Evolutionary conservation across 2,888 invertebrate species (phyloP), one percentile per base, ranked within the genome.

Genomic region (Blomia tropicalis): DNA sequence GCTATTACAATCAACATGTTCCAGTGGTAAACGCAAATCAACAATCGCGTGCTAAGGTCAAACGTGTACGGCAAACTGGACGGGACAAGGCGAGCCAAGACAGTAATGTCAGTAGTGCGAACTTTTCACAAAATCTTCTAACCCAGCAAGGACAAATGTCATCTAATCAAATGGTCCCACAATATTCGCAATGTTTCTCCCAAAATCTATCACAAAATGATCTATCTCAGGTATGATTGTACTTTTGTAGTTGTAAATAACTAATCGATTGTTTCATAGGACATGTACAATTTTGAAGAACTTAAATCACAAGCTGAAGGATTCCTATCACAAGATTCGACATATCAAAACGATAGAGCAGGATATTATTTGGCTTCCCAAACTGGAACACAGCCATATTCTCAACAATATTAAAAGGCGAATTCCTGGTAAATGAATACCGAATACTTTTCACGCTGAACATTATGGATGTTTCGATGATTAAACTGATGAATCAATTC

Each of bases 261-360:
- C 36, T 29, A 29, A 5, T 61, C 17, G 14, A 2, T 31, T 61
- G 17, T 58, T 43, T 43, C 82, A 82, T 83, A 87, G 78, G 88
- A 89, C 75, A 85, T 85, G 64, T 82, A 84, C 73, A 81, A 85
- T 74, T 82, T 83, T 60, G 81, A 81, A 41, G 88, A 88, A 74
- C 85, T 85, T 75, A 86, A 86, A 72, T 91, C 91, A 59, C 92
- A 93, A 78, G 87, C 90, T 78, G 93, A 93, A 74, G 90, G 88
- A 62, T 80, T 93, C 71, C 78, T 93, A 70, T 93, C 92, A 58
- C 93, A 93, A 78, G 92, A 89, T 75, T 86, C 86, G 53, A 83
- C 83, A 68, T 87, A 85, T 77, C 85, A 86, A 76, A 85, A 79
- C 47, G 32, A 31, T 19, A 5, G 30, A 27, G 31, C 25, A 25